Percentiles rank a stretch among this genome's conserved stretches.
Evolutionary conservation across 2,113 vertebrate genomes (phyloP).

Genomic region (Gymnocephalus cernua): DNA sequence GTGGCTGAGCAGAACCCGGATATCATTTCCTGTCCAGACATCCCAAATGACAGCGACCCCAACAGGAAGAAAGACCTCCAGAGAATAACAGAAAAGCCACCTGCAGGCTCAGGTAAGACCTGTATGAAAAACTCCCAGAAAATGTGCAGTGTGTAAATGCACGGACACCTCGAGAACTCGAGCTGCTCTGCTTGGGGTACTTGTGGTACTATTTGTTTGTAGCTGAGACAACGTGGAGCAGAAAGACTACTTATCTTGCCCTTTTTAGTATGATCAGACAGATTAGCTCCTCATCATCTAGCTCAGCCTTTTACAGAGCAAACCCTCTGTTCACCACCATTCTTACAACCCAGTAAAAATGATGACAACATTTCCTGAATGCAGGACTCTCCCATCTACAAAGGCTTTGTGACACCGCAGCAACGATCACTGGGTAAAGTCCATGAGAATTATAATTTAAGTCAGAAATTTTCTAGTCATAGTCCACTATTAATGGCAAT

Average conservation of each 20-base stretch:
- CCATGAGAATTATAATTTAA: neutral
- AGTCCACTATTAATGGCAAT: neutral
- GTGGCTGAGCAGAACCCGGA: slow-evolving; percentile 68
- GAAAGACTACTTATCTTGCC: neutral
- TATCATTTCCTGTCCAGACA: slow-evolving; percentile 70
- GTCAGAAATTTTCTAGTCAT: neutral
- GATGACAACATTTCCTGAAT: neutral
- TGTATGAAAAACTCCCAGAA: neutral
- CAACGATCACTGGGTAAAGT: neutral
- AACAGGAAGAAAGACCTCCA: slow-evolving; percentile 61
- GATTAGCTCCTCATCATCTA: neutral
- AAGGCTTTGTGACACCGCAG: neutral
- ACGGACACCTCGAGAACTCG: neutral
- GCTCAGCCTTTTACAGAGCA: neutral
- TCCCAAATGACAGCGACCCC: slow-evolving; percentile 37
- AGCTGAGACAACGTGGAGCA: neutral
- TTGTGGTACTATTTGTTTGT: neutral
- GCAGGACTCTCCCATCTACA: neutral
- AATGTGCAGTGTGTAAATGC: neutral
- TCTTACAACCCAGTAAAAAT: neutral
- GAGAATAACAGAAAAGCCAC: slow-evolving; percentile 37
- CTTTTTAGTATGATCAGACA: neutral
- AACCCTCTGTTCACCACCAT: neutral
- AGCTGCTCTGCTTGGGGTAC: neutral
- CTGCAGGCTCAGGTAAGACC: slow-evolving; percentile 62